Evolutionary conservation across 92 coral and sea anemone genomes (phyloP).

Genomic region (Porites divaricata): DNA sequence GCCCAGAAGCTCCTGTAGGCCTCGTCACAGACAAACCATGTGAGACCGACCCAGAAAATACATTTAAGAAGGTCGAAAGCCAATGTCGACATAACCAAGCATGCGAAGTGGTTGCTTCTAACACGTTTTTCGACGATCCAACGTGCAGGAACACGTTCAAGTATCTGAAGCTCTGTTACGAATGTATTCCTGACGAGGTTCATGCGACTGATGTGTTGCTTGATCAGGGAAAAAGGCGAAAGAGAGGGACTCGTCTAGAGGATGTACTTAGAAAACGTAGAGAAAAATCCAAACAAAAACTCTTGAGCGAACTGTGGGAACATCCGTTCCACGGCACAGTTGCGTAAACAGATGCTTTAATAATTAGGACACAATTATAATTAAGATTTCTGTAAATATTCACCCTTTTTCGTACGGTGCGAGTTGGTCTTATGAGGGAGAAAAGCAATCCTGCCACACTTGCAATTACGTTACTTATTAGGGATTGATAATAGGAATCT

Average conservation of each 20-base stretch:
- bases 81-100: constrained; percentile 96
- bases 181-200: constrained; percentile 88
- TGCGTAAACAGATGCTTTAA: not conserved
- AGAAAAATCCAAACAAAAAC: constrained; percentile 69
- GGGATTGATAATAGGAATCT: not conserved
- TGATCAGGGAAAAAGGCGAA: constrained; percentile 75
- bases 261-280: constrained; percentile 69
- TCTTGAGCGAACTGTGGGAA: constrained; percentile 76
- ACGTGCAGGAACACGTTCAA: constrained; percentile 94
- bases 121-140: constrained; percentile 95
- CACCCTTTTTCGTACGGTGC: not conserved
- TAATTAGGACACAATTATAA: not conserved
- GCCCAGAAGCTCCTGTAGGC: constrained; percentile 87
- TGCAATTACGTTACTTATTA: not conserved
- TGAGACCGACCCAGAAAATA: constrained; percentile 88
- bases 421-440: not conserved
- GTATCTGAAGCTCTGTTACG: constrained; percentile 94
- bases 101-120: constrained; percentile 96
- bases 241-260: constrained; percentile 85
- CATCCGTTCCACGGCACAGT: constrained; percentile 58
- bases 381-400: constrained; percentile 25
- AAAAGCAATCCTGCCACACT: not conserved
- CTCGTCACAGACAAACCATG: constrained; percentile 84
- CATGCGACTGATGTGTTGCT: constrained; percentile 79
- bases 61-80: constrained; percentile 82